Conservation (phyloP, 2,797 vertebrate species). For the Antennarius maculatus region DNA sequence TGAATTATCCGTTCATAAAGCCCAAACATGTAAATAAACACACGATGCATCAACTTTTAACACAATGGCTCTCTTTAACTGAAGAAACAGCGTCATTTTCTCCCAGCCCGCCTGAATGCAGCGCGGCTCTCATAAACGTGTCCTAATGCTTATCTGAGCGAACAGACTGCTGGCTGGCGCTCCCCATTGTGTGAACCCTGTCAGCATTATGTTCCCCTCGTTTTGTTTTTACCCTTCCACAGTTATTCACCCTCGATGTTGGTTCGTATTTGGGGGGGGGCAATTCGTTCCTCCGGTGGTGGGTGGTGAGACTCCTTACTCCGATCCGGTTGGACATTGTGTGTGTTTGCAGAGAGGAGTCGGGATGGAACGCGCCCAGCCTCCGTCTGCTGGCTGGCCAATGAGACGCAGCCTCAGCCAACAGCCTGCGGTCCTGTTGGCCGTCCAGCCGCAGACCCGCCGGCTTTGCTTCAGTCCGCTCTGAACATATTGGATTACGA, state of each 20-base stretch:
- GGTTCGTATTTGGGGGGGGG: conserved; percentile 45
- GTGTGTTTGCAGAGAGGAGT: conserved; percentile 60
- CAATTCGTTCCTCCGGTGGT: conserved; percentile 33
- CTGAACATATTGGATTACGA: conserved; percentile 22
- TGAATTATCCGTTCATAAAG: neutral
- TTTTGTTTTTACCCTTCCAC: conserved; percentile 37
- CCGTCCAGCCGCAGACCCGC: conserved; percentile 47
- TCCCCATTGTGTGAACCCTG: conserved; percentile 49
- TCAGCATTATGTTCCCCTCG: conserved; percentile 41
- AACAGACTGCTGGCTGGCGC: conserved; percentile 52
- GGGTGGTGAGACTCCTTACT: conserved; percentile 45
- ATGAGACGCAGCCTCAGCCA: conserved; percentile 67
- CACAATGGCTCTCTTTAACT: conserved; percentile 26
- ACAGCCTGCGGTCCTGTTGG: conserved; percentile 51
- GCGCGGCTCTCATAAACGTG: conserved; percentile 49
- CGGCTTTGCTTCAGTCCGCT: conserved; percentile 41
- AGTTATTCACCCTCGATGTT: conserved; percentile 44
- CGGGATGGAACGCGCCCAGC: conserved; percentile 54
- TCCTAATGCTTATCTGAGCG: conserved; percentile 49
- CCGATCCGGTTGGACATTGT: conserved; percentile 59
- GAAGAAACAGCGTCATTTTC: conserved; percentile 34
- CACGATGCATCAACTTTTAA: conserved; percentile 7
- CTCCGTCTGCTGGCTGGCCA: conserved; percentile 44
- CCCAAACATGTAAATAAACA: conserved; percentile 8
- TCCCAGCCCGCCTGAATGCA: conserved; percentile 22